Evolutionary conservation across 2,113 vertebrate species (phyloP), one percentile per base, ranked within the genome.

Genomic region (Strigops habroptila): DNA sequence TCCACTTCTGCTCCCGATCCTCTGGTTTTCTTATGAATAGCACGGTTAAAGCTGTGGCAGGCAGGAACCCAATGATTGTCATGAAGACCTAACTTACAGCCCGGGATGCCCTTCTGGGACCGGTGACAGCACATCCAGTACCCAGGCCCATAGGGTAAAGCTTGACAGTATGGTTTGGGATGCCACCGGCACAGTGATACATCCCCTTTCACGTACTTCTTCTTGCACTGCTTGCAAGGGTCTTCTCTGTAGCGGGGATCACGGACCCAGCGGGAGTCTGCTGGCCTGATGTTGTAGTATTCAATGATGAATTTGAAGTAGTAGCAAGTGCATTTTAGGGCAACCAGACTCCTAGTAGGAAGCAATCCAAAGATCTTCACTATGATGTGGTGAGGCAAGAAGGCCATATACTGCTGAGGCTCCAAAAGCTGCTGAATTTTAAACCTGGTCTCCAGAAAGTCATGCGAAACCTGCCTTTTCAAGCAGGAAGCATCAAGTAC

Each of bases 61-160:
- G 98, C 98, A 1, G 99, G 99, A 46, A 99, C 99, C 99, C 99
- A 99, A 41, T 98, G 99, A 98, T 99, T 99, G 98, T 99, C 99
- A 8, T 99, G 99, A 71, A 99, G 99, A 33, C 99, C 99, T 35
- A 99, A 77, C 77, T 99, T 99, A 81, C 99, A 99, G 81, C 99
- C 99, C 0, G 98, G 98, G 33, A 99, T 96, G 86, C 98, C 99
- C 95, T 98, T 99, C 97, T 98, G 98, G 49, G 98, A 97, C 10
- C 98, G 97, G 68, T 98, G 99, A 90, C 99, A 99, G 94, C 99
- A 99, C 99, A 99, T 99, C 99, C 99, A 99, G 97, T 99, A 99
- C 1, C 99, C 99, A 0, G 99, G 99, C 23, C 99, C 99, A 1
- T 99, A 99, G 3, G 99, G 99, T 92, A 99, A 90, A 3, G 99